Conservation (phyloP, 1,140 invertebrate genomes). For the Batillaria attramentaria region DNA sequence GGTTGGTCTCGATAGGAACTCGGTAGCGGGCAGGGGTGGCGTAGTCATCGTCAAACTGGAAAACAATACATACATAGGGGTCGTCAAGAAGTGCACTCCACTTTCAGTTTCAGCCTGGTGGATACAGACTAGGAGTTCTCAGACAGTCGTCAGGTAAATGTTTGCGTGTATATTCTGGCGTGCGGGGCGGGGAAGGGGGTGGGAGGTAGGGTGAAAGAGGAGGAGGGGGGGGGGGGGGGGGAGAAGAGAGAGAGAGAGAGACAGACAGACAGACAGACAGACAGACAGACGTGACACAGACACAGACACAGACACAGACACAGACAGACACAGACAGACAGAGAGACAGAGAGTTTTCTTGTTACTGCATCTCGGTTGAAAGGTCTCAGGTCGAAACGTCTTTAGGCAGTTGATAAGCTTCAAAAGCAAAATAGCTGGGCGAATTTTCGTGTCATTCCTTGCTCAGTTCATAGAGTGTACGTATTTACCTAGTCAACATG, state of each 20-base stretch:
- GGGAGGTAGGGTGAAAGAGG: background rate
- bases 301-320: background rate
- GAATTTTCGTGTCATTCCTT: no score
- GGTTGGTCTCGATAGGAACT: conserved; percentile 51
- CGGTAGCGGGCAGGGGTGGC: conserved; percentile 48
- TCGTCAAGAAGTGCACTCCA: background rate
- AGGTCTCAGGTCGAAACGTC: background rate
- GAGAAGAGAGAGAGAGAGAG: background rate
- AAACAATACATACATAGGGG: background rate
- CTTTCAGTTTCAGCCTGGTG: background rate
- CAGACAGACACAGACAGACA: background rate
- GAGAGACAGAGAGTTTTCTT: background rate
- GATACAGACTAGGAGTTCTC: background rate
- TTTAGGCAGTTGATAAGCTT: background rate
- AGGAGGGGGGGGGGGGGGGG: background rate
- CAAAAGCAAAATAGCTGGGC: background rate
- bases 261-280: background rate
- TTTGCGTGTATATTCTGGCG: background rate
- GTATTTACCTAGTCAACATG: no score
- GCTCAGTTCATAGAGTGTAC: no score
- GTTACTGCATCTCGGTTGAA: background rate
- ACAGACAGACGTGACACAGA: background rate
- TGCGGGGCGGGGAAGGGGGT: background rate
- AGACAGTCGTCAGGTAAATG: background rate
- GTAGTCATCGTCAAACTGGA: conserved; percentile 18